These are phyloP conservation scores for Orthosia gothica DNA, from an alignment of 2,888 invertebrate genomes.

Conservation along the genomic window DNA sequence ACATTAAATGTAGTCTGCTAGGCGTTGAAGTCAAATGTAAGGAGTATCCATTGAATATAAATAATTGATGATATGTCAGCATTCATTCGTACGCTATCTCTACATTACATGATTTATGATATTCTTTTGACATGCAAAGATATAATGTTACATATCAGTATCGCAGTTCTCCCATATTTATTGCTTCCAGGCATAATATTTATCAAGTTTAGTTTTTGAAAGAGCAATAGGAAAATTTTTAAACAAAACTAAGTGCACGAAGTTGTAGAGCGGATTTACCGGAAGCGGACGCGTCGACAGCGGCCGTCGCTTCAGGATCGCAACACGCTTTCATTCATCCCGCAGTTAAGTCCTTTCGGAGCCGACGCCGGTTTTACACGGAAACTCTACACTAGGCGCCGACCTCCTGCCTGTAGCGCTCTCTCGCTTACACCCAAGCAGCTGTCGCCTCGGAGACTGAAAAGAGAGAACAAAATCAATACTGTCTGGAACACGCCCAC, in stretches of 20 bases:
- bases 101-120: conserved; percentile 63
- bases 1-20: conserved; percentile 38
- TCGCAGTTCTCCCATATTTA: conserved; percentile 45
- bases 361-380: conserved; percentile 83
- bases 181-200: conserved; percentile 53
- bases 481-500: conserved; percentile 91
- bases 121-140: conserved; percentile 65
- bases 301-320: conserved; percentile 90
- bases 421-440: conserved; percentile 79
- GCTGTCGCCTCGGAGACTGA: conserved; percentile 75
- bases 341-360: conserved; percentile 84
- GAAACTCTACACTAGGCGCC: conserved; percentile 88
- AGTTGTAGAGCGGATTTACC: conserved; percentile 90
- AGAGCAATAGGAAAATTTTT: conserved; percentile 78
- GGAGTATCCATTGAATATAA: conserved; percentile 54
- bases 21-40: conserved; percentile 51
- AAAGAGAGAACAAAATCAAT: conserved; percentile 89
- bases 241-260: conserved; percentile 88
- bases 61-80: conserved; percentile 63
- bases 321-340: conserved; percentile 91
- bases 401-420: conserved; percentile 80
- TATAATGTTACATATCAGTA: conserved; percentile 47
- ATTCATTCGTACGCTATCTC: conserved; percentile 53
- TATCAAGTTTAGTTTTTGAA: conserved; percentile 64
- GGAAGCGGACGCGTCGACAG: conserved; percentile 90